Base-by-base conservation (phyloP, 1,140 invertebrate species). In the Drosophila melanica region DNA sequence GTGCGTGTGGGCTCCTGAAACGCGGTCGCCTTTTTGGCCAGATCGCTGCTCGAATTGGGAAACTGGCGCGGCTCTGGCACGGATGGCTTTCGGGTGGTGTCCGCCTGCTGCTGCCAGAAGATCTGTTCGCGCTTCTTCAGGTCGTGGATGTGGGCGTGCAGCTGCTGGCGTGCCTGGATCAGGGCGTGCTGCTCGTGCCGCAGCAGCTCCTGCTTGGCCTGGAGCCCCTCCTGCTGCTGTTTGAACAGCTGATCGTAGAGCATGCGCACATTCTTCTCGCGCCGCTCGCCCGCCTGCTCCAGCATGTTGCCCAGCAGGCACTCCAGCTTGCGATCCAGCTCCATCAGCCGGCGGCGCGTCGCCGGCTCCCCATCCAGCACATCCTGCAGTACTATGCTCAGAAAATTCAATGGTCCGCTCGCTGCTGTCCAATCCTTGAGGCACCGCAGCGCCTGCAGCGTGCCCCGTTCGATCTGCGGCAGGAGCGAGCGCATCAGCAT, bases 301-400 rank as follows among this genome's bases (percentile, higher is more conserved):
- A 79, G 10, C 37, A 79, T 27, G 3, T 39, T 41, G 8, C 57
- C 42, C 16, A 87, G 18, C 16, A 53, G 48, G 4, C 11, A 3
- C 7, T 87, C 79, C n/a, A 87, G 42, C n/a, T 60, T 63, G 27
- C 51, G 41, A 62, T 87, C 82, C 10, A 87, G 59, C 10, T 70
- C 23, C 3, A n/a, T 0, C 0, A 86, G n/a, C 10, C 57, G 33
- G 0, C 41, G 7, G 0, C 37, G 50, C 23, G 65, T 35, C 0
- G 42, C 37, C 0, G 84, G 68, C 3, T 66, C 68, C 14, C 62
- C 42, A 2, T 35, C 51, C 1, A 72, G 27, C 1, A 85, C 8
- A 10, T 77, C 68, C 47, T 65, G 53, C 10, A 86, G 42, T 35
- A 47, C 42, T 3, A 41, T 72, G 60, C 42, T n/a, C 27, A 86